Percentiles rank a stretch among this genome's conserved stretches.
Evolutionary conservation across 1,140 invertebrate genomes (phyloP).

Genomic region (Laupala kohalensis): DNA sequence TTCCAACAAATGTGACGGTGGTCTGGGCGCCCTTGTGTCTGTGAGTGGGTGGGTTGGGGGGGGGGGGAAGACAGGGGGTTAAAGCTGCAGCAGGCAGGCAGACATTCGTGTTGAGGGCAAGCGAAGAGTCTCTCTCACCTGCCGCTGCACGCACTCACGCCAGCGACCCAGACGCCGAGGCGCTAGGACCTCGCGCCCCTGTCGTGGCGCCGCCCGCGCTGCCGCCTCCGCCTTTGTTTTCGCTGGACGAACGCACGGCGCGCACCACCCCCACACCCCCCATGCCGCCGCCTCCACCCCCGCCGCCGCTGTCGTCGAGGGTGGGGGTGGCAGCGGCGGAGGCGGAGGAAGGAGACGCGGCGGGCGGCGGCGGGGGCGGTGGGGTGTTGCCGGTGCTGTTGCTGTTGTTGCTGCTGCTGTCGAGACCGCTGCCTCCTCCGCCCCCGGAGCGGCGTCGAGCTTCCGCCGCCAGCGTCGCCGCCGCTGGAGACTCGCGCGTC

Average conservation of each 20-base stretch:
- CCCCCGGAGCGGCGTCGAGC: constrained; percentile 43
- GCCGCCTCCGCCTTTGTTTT: constrained; percentile 8
- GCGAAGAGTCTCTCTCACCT: too few relatives aligned
- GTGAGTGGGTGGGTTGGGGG: not conserved
- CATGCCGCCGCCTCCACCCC: not conserved
- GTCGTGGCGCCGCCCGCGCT: too few relatives aligned
- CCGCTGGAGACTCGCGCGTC: constrained; percentile 29
- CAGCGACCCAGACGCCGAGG: constrained; percentile 7
- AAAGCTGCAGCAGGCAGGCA: too few relatives aligned
- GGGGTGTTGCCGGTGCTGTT: not conserved
- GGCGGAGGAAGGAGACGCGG: not conserved
- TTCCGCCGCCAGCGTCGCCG: constrained; percentile 32
- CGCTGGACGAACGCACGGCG: constrained; percentile 11
- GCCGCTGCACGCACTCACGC: constrained; percentile 3
- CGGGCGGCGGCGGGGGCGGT: not conserved
- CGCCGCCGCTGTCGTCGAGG: constrained; percentile 7
- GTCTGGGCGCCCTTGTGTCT: not conserved
- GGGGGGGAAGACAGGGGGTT: not conserved
- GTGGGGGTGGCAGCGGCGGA: constrained; percentile 6
- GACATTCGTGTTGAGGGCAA: too few relatives aligned
- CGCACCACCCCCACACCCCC: not conserved
- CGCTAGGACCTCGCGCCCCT: constrained; percentile 1
- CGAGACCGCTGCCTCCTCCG: constrained; percentile 28
- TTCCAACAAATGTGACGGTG: too few relatives aligned
- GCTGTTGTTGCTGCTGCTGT: not conserved